phyloP scores from a whole-genome alignment of 1,140 invertebrate species.

The Drosophila chauvacae region DNA sequence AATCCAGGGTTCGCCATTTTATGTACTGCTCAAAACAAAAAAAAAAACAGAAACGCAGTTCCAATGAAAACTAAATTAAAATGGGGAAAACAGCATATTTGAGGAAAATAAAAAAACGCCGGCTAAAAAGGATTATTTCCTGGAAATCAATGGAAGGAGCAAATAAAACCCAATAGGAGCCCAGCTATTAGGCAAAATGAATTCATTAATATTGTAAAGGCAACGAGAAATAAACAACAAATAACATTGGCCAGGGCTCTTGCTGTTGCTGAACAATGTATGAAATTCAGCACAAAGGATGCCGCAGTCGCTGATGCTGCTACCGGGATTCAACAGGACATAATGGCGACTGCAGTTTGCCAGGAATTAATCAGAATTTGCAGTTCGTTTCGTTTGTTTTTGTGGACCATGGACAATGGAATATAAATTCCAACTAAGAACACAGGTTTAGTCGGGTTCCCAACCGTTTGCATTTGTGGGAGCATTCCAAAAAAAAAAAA shows the following conservation, averaged over 20 bases:
- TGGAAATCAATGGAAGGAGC: not conserved
- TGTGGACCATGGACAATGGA: not conserved
- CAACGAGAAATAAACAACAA: not conserved
- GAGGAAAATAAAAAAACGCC: not conserved
- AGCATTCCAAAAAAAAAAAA: conserved; percentile 22
- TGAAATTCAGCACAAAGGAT: not conserved
- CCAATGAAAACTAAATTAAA: not conserved
- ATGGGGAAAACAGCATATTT: not conserved
- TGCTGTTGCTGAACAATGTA: not conserved
- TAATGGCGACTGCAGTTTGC: not conserved
- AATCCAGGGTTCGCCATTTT: not conserved
- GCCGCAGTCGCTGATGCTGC: not conserved
- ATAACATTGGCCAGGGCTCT: not conserved
- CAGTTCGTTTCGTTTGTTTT: not conserved
- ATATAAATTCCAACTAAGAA: conserved; percentile 19
- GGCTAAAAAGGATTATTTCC: not conserved
- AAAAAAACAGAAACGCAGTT: not conserved
- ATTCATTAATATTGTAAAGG: not conserved
- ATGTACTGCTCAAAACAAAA: not conserved
- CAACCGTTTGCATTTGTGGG: conserved; percentile 9
- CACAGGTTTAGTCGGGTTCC: conserved; percentile 13
- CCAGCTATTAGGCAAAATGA: not conserved
- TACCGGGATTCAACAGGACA: conserved; percentile 3
- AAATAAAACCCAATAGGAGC: not conserved
- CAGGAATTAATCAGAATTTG: conserved; percentile 9